These are phyloP conservation scores for Carlito syrichta DNA, from an alignment of 2,113 vertebrate species.

Conservation along the genomic window DNA sequence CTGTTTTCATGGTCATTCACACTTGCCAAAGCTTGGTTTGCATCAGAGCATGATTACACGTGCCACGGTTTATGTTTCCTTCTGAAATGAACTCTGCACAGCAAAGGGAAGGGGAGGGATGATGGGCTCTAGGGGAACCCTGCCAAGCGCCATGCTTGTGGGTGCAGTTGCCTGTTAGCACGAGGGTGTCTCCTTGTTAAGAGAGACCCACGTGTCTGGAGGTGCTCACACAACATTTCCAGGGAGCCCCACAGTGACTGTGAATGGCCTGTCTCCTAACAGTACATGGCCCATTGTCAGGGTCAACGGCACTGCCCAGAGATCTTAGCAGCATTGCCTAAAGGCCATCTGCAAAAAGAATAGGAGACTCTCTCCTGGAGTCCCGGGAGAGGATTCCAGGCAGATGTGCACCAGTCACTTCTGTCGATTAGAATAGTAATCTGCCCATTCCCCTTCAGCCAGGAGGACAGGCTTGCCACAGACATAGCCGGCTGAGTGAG, in stretches of 20 bases:
- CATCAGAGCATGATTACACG: background rate
- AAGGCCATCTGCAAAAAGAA: background rate
- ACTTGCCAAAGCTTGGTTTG: background rate
- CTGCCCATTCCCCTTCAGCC: no score
- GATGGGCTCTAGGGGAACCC: background rate
- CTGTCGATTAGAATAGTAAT: background rate
- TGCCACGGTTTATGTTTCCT: background rate
- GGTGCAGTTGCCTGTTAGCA: background rate
- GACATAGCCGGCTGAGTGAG: background rate
- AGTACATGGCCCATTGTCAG: background rate
- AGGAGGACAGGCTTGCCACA: no score
- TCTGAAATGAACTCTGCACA: background rate
- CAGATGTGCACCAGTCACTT: background rate
- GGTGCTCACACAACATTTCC: accelerated
- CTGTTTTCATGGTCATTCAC: background rate
- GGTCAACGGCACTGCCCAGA: background rate
- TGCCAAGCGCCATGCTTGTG: accelerated
- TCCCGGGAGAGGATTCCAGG: background rate
- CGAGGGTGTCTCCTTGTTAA: background rate
- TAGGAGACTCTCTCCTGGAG: background rate
- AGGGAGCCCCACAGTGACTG: background rate
- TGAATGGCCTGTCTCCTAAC: background rate
- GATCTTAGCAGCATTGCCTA: background rate
- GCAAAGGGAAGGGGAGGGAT: background rate
- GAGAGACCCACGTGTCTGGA: background rate